phyloP scores from a whole-genome alignment of 1,140 invertebrate species.

The Drosophila equinoxialis region DNA sequence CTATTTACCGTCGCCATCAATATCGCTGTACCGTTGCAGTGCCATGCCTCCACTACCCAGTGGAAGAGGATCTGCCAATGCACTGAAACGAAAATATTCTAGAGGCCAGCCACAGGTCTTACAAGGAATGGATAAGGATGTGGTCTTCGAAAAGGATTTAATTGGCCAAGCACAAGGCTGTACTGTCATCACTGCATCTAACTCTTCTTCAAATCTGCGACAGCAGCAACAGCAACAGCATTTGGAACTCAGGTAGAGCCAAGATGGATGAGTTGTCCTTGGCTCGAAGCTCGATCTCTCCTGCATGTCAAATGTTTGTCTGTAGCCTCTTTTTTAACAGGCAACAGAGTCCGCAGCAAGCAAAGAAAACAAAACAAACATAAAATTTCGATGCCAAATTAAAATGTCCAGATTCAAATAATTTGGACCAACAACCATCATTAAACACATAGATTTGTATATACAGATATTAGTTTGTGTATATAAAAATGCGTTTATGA shows the following conservation, averaged over 20 bases:
- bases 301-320: constrained; percentile 55
- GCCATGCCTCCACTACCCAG: constrained; percentile 48
- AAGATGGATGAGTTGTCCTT: constrained; percentile 55
- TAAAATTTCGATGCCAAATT: constrained; percentile 1
- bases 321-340: constrained; percentile 32
- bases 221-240: constrained; percentile 67
- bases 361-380: background rate
- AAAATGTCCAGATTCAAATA: background rate
- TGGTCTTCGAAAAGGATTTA: background rate
- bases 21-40: constrained; percentile 75
- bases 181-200: constrained; percentile 8
- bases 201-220: constrained; percentile 38
- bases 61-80: constrained; percentile 43
- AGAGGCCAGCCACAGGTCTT: constrained; percentile 43
- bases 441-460: background rate
- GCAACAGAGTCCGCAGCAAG: constrained; percentile 42
- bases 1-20: constrained; percentile 78
- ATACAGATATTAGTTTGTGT: background rate
- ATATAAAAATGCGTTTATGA: background rate
- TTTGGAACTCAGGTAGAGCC: constrained; percentile 81
- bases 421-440: background rate
- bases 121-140: background rate
- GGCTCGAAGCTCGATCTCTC: constrained; percentile 52
- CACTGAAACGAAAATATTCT: constrained; percentile 73
- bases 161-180: background rate